These are phyloP conservation scores for Tragelaphus strepsiceros DNA, from an alignment of 2,113 vertebrate genomes.

Conservation along the genomic window DNA sequence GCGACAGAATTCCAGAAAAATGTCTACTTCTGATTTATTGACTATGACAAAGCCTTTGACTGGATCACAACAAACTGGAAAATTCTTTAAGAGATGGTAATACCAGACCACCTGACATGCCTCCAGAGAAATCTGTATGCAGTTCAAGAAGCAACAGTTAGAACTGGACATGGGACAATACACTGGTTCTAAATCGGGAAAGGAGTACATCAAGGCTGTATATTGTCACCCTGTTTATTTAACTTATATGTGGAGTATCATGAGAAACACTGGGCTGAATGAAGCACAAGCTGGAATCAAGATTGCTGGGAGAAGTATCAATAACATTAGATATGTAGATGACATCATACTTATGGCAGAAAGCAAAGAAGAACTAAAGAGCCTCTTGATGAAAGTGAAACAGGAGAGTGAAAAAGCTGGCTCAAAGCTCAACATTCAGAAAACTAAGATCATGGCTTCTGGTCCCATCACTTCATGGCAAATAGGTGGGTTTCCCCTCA, in stretches of 20 bases:
- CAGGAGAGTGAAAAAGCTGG: background rate
- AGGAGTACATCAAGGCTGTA: background rate
- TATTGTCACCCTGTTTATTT: background rate
- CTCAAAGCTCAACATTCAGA: background rate
- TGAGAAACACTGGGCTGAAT: background rate
- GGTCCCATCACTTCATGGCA: background rate
- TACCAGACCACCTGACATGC: background rate
- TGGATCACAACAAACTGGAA: background rate
- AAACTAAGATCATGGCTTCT: background rate
- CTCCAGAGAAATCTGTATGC: background rate
- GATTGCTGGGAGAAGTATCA: background rate
- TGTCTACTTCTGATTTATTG: background rate
- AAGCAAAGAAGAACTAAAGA: background rate
- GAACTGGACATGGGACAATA: background rate
- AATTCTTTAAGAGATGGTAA: background rate
- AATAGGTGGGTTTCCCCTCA: background rate
- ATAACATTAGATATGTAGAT: background rate
- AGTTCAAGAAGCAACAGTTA: background rate
- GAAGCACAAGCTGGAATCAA: background rate
- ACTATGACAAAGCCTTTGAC: background rate
- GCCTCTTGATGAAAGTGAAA: background rate
- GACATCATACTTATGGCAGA: background rate
- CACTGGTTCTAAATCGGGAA: accelerated
- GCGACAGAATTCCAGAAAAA: background rate
- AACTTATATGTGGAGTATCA: background rate